Base-by-base conservation (phyloP, 2,113 vertebrate genomes). In the Emydura subglobosa region DNA sequence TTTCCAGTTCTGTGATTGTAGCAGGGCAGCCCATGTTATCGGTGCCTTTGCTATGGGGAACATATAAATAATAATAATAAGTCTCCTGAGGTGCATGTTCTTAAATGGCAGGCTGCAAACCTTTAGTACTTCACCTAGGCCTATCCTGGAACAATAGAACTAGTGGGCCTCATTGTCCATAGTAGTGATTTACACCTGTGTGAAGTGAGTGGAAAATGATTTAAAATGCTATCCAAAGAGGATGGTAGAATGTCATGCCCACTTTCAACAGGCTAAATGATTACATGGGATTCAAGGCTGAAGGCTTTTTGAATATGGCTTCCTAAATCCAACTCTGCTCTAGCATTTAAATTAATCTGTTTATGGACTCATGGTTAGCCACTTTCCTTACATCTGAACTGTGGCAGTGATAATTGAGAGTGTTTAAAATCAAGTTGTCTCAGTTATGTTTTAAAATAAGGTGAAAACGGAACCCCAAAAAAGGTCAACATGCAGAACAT, bases 21-120 rank as follows among this genome's bases (percentile, higher is more conserved):
- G 13, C 59, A 65, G 6, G 29, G 59, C 29, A 65, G 14, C 59
- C 6, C 29, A 65, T 14, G 68, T 68, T 61, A 89, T 49, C 29
- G 29, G 6, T 54, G 6, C 29, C 76, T 25, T 89, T 88, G 51
- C n/a, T 90, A 10, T 2, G 51, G 29, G 5, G 88, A 93, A 22
- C 10, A 50, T 19, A 1, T 0, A 61, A 82, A 39, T 8, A 86
- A 80, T 0, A 1, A 82, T 65, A 10, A 59, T 29, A 59, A 29
- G 10, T 65, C 29, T 34, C 29, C 59, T 65, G 31, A 65, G 34
- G 27, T 65, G 17, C 13, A 42, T 16, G 39, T 54, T 22, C 4
- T 65, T 65, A 65, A 65, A 65, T 34, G 59, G 14, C 13, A 65
- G 31, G 59, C 31, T 65, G 59, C 59, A 65, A 65, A 65, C 19